Percentiles rank a stretch among this genome's conserved stretches.
phyloP scores from a whole-genome alignment of 2,797 vertebrate genomes.

The Oreochromis grahami region DNA sequence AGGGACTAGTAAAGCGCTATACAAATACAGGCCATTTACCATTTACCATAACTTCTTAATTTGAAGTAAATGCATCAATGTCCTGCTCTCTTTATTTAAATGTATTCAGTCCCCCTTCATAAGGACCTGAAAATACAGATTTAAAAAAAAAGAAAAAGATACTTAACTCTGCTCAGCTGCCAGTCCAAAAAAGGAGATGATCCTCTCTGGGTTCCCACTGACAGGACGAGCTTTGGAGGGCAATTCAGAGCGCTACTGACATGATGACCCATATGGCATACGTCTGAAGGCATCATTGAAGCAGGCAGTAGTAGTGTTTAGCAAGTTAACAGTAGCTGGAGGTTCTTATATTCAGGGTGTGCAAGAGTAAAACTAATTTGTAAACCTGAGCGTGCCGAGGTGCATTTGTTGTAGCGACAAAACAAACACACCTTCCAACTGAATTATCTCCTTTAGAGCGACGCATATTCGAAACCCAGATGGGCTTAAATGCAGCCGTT shows the following conservation, averaged over 20 bases:
- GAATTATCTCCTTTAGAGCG: not conserved
- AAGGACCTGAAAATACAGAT: slow-evolving; percentile 17
- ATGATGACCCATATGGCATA: slow-evolving; percentile 43
- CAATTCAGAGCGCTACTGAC: slow-evolving; percentile 17
- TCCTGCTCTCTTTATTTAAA: slow-evolving; percentile 12
- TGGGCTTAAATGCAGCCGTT: not conserved
- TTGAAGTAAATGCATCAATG: not conserved
- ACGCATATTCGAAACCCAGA: not conserved
- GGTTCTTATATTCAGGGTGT: not conserved
- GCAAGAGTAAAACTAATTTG: not conserved
- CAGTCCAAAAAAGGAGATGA: slow-evolving; percentile 51
- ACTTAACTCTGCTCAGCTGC: slow-evolving; percentile 32
- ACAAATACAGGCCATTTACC: too few species aligned
- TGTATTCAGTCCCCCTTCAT: not conserved
- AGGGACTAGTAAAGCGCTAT: too few species aligned
- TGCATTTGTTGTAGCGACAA: not conserved
- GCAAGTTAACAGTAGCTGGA: not conserved
- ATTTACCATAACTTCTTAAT: not conserved
- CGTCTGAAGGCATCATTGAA: slow-evolving; percentile 16
- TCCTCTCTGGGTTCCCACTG: slow-evolving; percentile 42
- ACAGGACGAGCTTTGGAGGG: slow-evolving; percentile 34
- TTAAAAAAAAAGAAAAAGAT: not conserved
- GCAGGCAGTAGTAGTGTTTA: not conserved
- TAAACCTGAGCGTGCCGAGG: not conserved
- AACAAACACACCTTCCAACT: not conserved